Percentiles rank a stretch among this genome's conserved stretches.
Evolutionary conservation across 2,797 vertebrate species (phyloP).

Genomic region (Novumbra hubbsi): DNA sequence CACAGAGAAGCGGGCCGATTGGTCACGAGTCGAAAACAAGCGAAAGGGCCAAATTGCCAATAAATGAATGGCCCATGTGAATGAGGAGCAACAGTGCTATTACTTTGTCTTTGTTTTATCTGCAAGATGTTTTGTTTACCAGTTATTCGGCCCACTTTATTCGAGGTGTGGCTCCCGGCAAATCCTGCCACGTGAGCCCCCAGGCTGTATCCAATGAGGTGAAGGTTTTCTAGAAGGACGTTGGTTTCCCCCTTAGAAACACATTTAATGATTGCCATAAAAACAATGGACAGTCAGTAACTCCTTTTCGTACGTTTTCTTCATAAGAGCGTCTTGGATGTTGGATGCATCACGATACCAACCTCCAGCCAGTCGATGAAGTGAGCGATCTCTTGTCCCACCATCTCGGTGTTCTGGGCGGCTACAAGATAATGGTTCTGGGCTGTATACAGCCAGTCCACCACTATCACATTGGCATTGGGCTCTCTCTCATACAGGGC

Average conservation of each 20-base stretch:
- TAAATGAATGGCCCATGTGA: too few species aligned
- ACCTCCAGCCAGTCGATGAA: conserved; percentile 83
- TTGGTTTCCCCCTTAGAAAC: conserved; percentile 67
- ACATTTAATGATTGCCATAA: conserved; percentile 1
- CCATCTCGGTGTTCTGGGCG: conserved; percentile 73
- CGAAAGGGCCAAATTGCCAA: background rate
- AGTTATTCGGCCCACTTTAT: conserved; percentile 79
- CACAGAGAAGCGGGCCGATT: background rate
- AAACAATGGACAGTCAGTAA: background rate
- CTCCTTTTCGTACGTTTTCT: background rate
- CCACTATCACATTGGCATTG: conserved; percentile 76
- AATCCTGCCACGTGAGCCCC: conserved; percentile 80
- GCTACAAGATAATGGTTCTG: conserved; percentile 79
- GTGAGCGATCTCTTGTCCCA: conserved; percentile 71
- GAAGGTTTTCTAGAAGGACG: conserved; percentile 71
- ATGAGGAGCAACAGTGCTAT: background rate
- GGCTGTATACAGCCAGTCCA: conserved; percentile 76
- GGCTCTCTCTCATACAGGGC: conserved; percentile 73
- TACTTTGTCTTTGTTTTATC: background rate
- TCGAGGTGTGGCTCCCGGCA: conserved; percentile 73
- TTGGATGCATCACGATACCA: conserved; percentile 29
- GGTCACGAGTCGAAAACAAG: background rate
- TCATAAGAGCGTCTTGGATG: background rate
- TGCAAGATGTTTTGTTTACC: conserved; percentile 55
- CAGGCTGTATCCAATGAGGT: conserved; percentile 82